Percentiles rank a stretch among this genome's conserved stretches.
These are phyloP conservation scores for Phragmatobia fuliginosa DNA, from an alignment of 2,888 invertebrate species.

Conservation along the genomic window DNA sequence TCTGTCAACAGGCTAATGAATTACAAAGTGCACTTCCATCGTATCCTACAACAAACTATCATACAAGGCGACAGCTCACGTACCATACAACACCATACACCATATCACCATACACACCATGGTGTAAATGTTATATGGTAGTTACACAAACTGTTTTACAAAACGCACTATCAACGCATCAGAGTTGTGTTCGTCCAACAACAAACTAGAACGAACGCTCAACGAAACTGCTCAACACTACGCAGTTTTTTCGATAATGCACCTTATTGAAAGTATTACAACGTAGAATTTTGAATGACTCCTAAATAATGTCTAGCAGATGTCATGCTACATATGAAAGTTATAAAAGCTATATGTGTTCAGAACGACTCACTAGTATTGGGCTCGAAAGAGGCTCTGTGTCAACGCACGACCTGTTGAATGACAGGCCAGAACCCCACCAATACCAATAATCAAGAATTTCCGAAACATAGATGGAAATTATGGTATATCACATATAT, in stretches of 20 bases:
- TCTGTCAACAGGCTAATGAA: conserved; percentile 71
- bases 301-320: neutral
- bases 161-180: conserved; percentile 45
- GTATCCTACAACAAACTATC: conserved; percentile 59
- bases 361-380: neutral
- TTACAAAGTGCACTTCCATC: conserved; percentile 75
- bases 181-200: conserved; percentile 51
- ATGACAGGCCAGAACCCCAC: neutral
- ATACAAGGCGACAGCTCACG: conserved; percentile 48
- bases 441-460: neutral
- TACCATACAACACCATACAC: conserved; percentile 16
- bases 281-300: neutral
- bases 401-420: neutral
- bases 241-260: conserved; percentile 42
- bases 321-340: neutral
- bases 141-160: conserved; percentile 30
- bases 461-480: neutral
- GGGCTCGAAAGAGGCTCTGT: neutral
- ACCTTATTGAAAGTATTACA: conserved; percentile 38
- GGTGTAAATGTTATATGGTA: conserved; percentile 22
- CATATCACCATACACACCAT: conserved; percentile 9
- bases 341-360: neutral
- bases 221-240: conserved; percentile 48
- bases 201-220: conserved; percentile 53
- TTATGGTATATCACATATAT: neutral